Evolutionary conservation across 1,140 invertebrate species (phyloP).

Genomic region (Acromyrmex charruanus): DNA sequence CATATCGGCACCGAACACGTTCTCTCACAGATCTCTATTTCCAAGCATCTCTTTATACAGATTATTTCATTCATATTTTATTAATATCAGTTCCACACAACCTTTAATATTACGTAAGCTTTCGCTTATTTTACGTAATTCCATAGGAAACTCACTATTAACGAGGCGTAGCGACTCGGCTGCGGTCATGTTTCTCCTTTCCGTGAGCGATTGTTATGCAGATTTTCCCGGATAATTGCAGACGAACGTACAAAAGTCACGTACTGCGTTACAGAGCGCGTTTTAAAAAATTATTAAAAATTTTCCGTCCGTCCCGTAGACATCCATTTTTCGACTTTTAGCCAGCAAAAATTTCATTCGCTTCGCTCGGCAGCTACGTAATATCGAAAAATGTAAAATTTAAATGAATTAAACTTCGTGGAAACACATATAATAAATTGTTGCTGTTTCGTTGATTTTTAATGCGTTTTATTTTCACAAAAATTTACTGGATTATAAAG

Average conservation of each 20-base stretch:
- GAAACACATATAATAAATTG: background rate
- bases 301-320: constrained; percentile 16
- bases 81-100: constrained; percentile 80
- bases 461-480: constrained; percentile 18
- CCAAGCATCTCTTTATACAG: constrained; percentile 82
- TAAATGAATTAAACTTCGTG: background rate
- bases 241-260: constrained; percentile 35
- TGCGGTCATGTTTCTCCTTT: constrained; percentile 14
- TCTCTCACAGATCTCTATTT: constrained; percentile 82
- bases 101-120: constrained; percentile 84
- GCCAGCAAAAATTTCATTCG: constrained; percentile 15
- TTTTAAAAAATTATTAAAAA: constrained; percentile 47
- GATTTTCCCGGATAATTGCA: constrained; percentile 47
- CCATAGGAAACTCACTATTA: constrained; percentile 78
- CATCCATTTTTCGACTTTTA: constrained; percentile 21
- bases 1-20: constrained; percentile 74
- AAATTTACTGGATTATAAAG: background rate
- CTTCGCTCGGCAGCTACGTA: background rate
- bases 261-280: background rate
- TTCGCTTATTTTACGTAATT: constrained; percentile 85
- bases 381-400: constrained; percentile 33
- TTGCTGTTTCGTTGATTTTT: constrained; percentile 14
- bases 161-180: constrained; percentile 59
- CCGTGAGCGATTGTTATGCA: constrained; percentile 28
- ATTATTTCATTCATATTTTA: constrained; percentile 83